phyloP scores from a whole-genome alignment of 2,888 invertebrate species.

The Chydorus sphaericus region DNA sequence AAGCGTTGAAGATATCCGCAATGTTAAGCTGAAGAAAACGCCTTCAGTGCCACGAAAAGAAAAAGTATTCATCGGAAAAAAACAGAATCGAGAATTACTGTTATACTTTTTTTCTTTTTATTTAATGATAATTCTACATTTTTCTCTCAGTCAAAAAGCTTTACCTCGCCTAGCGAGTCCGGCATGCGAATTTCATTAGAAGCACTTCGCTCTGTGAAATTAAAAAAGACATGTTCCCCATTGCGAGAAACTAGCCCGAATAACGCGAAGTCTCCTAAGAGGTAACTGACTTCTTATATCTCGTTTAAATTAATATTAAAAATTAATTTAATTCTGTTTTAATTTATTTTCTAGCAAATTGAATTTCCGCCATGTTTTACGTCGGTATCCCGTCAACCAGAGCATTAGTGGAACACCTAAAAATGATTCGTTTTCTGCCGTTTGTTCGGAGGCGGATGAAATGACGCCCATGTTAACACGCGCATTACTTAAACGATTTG shows the following conservation, averaged over 20 bases:
- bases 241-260: not conserved
- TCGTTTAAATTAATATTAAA: not conserved
- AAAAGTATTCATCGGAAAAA: not conserved
- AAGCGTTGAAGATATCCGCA: conserved; percentile 3
- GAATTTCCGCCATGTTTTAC: not conserved
- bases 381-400: not conserved
- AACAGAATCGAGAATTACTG: not conserved
- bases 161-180: not conserved
- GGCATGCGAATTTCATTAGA: conserved; percentile 9
- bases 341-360: not conserved
- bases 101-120: not conserved
- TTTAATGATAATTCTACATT: not conserved
- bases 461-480: conserved; percentile 12
- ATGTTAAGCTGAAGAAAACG: not conserved
- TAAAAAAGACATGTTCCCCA: not conserved
- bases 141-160: not conserved
- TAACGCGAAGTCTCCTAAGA: conserved; percentile 3
- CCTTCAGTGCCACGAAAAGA: not conserved
- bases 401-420: conserved; percentile 12
- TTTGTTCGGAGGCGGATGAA: not conserved
- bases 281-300: not conserved
- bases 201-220: conserved; percentile 11
- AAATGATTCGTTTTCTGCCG: not conserved
- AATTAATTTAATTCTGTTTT: not conserved
- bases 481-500: conserved; percentile 10